Evolutionary conservation across 2,113 vertebrate genomes (phyloP), one percentile per base, ranked within the genome.

Genomic region (Semnornis frantzii): DNA sequence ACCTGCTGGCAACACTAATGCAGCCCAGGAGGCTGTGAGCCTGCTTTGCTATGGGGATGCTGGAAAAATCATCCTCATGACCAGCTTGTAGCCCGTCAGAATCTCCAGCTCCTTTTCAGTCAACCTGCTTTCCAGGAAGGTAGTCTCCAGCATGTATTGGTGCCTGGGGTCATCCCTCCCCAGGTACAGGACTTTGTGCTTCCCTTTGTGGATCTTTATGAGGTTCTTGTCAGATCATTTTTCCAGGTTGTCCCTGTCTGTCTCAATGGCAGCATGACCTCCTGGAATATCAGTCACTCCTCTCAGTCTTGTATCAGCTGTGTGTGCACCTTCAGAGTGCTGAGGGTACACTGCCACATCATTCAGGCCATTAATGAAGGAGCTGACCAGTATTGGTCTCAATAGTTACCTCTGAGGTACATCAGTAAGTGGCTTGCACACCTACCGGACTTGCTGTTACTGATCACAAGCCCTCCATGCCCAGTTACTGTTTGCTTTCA

Each of bases 381-480:
- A 46, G 37, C 55, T 28, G 46, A 57, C 79, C 8, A 30, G 9
- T 19, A 39, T 14, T 42, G 24, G 24, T 27, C 62, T 13, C 50
- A 14, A 12, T 23, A 33, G 5, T 82, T 69, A 46, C 11, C 9
- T 21, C 33, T n/a, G n/a, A 60, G 39, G 30, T 39, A 50, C 25
- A 73, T 12, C 2, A 3, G 9, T 55, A 37, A 37, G 46, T 5
- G 55, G 25, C 48, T 91, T 81, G 70, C 28, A 9, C 13, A 71
- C 34, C 50, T 65, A 2, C 27, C 25, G 27, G 64, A 28, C 59
- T 59, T 70, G 37, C 18, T 65, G 64, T 12, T 30, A 17, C 11
- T 59, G 42, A 33, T 21, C 16, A 59, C 19, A 70, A 46, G 4
- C 4, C 9, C 2, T 2, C 1, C 1, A 14, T 7, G 15, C 20